Conservation (phyloP, 1,140 invertebrate species). For the Rhagoletis zephyria region DNA sequence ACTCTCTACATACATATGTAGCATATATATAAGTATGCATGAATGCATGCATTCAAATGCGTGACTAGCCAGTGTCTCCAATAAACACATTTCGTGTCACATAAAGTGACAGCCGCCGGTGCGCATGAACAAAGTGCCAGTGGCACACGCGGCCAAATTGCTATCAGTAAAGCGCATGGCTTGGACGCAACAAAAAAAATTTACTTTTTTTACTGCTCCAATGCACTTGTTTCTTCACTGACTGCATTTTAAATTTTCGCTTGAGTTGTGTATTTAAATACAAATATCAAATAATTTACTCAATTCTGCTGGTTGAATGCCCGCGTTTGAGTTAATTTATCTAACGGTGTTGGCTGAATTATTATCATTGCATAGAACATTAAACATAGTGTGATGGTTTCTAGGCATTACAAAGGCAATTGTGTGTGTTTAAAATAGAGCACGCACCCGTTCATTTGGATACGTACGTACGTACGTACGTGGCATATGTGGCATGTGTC, state of each 20-base stretch:
- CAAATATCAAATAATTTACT: not conserved
- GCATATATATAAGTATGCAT: not conserved
- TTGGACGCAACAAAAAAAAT: not conserved
- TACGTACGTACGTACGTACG: too few species aligned
- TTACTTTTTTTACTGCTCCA: not conserved
- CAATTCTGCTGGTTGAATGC: not conserved
- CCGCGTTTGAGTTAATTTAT: not conserved
- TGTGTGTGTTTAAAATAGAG: not conserved
- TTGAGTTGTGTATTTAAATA: not conserved
- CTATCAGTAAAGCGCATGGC: not conserved
- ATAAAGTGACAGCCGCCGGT: not conserved
- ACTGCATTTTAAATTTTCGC: not conserved
- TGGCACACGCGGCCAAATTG: not conserved
- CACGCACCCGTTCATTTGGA: not conserved
- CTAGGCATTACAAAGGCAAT: not conserved
- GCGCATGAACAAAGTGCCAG: not conserved
- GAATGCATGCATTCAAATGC: not conserved
- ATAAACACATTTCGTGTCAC: not conserved
- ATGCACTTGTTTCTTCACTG: not conserved
- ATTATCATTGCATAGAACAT: not conserved
- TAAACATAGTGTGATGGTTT: not conserved
- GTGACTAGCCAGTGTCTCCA: constrained; percentile 8
- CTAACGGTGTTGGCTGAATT: not conserved
- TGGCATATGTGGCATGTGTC: not conserved
- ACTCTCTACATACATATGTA: not conserved